Evolutionary conservation across 2,888 invertebrate genomes (phyloP), one percentile per base, ranked within the genome.

Genomic region (Listrodromus nycthemerus): DNA sequence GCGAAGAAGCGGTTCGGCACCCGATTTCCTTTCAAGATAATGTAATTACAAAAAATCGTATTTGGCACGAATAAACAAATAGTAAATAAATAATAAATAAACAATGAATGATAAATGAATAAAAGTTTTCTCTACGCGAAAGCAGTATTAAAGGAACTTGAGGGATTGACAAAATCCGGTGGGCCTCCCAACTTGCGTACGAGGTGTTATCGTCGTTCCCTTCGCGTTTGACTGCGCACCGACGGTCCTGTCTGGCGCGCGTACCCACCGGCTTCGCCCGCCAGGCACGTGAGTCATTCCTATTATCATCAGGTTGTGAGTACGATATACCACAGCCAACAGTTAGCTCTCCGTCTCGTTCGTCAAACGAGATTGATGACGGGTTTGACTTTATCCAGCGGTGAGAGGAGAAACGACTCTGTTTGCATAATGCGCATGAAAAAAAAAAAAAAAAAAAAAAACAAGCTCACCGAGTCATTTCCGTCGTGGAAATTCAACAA

Each of bases 211-310:
- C 74, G 13, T 24, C 19, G 19, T 45, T 69, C 70, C 33, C 27
- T 52, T 19, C 33, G 6, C 37, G 21, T 78, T 66, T 48, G 48
- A 45, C 58, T 41, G 30, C 55, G 67, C 66, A 66, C 77, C 71
- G 71, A 70, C 71, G 33, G 19, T 55, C 71, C 41, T 19, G 41
- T 27, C 61, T 70, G 65, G n/a, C 70, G 55, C 58, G 76, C 55
- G 58, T 55, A 58, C 58, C 55, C 21, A 33, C 27, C 55, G 30
- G 65, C 76, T 76, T 66, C 65, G 81, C 70, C 71, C 66, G 82
- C 65, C 71, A 77, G 82, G 66, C 76, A 82, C 76, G 71, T 82
- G 82, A 82, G 77, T 82, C 82, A 82, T 82, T 82, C 71, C 82
- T 82, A 82, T 82, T 82, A 82, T 82, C 82, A 71, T 70, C 77